Base-by-base conservation (phyloP, 2,797 vertebrate genomes). In the Brachyalestes nurse region DNA sequence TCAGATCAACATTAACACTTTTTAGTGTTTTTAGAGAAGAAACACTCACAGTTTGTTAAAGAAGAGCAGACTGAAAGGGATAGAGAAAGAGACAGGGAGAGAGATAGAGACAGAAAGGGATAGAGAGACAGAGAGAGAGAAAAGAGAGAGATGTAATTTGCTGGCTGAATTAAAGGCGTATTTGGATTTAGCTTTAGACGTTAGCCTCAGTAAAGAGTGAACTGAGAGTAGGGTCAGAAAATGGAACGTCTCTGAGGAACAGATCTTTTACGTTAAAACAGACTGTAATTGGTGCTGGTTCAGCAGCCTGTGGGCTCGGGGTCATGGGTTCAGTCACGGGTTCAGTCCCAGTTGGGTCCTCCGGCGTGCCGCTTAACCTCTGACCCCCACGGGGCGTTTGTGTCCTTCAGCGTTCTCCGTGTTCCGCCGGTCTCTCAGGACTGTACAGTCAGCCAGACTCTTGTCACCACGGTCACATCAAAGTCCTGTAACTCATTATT, bases 191-290 rank as follows among this genome's bases (percentile, higher is more conserved):
- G 85, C 88, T 80, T 86, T 87, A 85, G 86, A 87, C 23, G 89
- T 90, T 90, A 90, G 88, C 91, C 88, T 90, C 21, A 57, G 19
- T 34, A n/a, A 38, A 38, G 61, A 38, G 16, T 19, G 6, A 14
- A 45, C 40, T 53, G 25, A 72, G 58, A 65, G n/a, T 66, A 45
- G 72, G 57, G 60, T 64, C 57, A 75, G 72, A 75, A n/a, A 40
- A 34, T 14, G 9, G 57, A 4, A 21, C 25, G 23, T 61, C 28
- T n/a, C n/a, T n/a, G n/a, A n/a, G n/a, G n/a, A n/a, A n/a, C n/a
- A n/a, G n/a, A n/a, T n/a, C n/a, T n/a, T 0, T 17, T 55, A 6
- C 2, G 53, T 12, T 0, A 55, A 55, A 55, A 57, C 17, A n/a
- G 55, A n/a, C 7, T 6, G 55, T 57, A 62, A 28, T 61, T 23